Evolutionary conservation across 2,113 vertebrate species (phyloP).

Genomic region (Dryoscopus gambensis): DNA sequence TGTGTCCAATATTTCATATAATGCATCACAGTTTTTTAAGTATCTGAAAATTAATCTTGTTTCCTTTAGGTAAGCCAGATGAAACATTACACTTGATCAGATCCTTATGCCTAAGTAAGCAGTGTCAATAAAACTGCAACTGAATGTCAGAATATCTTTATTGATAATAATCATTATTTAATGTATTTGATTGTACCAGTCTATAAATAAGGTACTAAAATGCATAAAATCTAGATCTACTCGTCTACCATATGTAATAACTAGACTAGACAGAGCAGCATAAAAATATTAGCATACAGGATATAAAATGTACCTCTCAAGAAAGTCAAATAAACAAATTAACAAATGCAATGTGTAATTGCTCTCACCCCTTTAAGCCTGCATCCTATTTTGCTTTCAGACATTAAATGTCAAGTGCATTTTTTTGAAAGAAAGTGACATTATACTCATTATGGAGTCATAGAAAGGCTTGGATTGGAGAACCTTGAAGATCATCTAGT

Average conservation of each 20-base stretch:
- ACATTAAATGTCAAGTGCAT: background rate
- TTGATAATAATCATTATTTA: background rate
- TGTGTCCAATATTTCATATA: background rate
- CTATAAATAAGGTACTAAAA: background rate
- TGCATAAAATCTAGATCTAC: background rate
- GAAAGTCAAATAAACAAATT: background rate
- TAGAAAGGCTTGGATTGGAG: background rate
- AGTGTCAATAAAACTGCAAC: background rate
- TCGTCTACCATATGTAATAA: background rate
- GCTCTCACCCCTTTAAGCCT: background rate
- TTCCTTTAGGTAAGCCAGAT: background rate
- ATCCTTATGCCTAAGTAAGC: background rate
- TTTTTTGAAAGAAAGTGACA: background rate
- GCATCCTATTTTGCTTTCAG: background rate
- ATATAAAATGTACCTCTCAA: background rate
- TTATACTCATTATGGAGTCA: background rate
- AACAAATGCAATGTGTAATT: background rate
- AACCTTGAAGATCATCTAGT: background rate
- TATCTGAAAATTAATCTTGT: background rate
- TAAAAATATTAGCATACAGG: background rate
- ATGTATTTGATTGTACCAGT: background rate
- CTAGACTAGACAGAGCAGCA: background rate
- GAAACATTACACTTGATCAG: background rate
- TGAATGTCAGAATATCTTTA: background rate
- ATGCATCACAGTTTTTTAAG: background rate